Evolutionary conservation across 2,888 invertebrate species (phyloP).

Genomic region (Drosophila meridionalis): DNA sequence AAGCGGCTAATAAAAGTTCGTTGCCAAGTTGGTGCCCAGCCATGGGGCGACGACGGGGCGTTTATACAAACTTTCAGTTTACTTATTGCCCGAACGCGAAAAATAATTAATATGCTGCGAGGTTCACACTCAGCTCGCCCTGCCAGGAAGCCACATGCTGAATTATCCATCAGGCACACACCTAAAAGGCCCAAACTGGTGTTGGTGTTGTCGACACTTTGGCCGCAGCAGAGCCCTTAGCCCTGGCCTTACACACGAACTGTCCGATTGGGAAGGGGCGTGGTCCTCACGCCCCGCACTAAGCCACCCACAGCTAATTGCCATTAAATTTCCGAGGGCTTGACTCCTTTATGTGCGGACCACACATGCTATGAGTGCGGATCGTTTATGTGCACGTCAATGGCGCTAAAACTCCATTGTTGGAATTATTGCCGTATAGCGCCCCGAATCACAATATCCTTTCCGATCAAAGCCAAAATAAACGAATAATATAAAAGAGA

Average conservation of each 20-base stretch:
- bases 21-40: slow-evolving; percentile 6
- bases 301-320: slow-evolving; percentile 39
- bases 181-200: neutral
- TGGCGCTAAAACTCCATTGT: slow-evolving; percentile 25
- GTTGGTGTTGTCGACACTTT: slow-evolving; percentile 12
- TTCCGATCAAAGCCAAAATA: neutral
- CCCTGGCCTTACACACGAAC: slow-evolving; percentile 34
- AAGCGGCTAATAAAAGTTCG: slow-evolving; percentile 38
- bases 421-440: slow-evolving; percentile 7
- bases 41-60: neutral
- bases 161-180: slow-evolving; percentile 14
- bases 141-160: slow-evolving; percentile 34
- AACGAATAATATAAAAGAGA: neutral
- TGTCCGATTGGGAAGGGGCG: slow-evolving; percentile 10
- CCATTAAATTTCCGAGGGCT: slow-evolving; percentile 23
- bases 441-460: neutral
- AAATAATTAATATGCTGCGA: slow-evolving; percentile 45
- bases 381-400: slow-evolving; percentile 14
- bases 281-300: neutral
- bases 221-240: slow-evolving; percentile 18
- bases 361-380: slow-evolving; percentile 26
- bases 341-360: slow-evolving; percentile 22
- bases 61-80: slow-evolving; percentile 23
- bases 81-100: slow-evolving; percentile 15
- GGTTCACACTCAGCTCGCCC: slow-evolving; percentile 11